These are phyloP conservation scores for Ichneumon xanthorius DNA, from an alignment of 2,888 invertebrate species.

Conservation along the genomic window DNA sequence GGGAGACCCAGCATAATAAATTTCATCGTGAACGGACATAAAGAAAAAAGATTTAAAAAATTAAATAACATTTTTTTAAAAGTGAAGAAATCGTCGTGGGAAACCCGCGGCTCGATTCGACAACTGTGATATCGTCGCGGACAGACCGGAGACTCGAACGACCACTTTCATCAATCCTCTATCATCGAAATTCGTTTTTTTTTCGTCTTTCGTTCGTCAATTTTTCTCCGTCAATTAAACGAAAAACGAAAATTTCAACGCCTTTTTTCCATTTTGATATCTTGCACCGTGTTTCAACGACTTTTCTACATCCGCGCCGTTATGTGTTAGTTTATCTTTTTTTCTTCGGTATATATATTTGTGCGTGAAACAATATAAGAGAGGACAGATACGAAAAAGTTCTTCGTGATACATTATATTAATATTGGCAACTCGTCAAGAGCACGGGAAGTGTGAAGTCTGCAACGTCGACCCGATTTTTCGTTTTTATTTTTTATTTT, in stretches of 20 bases:
- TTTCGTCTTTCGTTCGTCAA: not conserved
- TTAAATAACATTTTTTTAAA: not conserved
- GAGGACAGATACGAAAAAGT: not conserved
- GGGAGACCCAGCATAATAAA: not conserved
- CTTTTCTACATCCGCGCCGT: slow-evolving; percentile 39
- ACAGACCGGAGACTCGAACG: slow-evolving; percentile 29
- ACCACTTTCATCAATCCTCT: slow-evolving; percentile 37
- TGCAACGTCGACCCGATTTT: not conserved
- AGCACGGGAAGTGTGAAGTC: slow-evolving; percentile 26
- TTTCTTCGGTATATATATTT: slow-evolving; percentile 6
- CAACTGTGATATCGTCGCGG: slow-evolving; percentile 49
- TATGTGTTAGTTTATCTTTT: slow-evolving; percentile 44
- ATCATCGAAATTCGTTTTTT: not conserved
- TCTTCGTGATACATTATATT: not conserved
- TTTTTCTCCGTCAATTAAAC: not conserved
- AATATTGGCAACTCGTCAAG: not conserved
- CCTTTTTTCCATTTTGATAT: not conserved
- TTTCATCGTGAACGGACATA: not conserved
- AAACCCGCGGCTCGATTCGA: slow-evolving; percentile 22
- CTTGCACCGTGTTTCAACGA: slow-evolving; percentile 31
- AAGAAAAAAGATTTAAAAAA: slow-evolving; percentile 8
- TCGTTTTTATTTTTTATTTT: not conserved
- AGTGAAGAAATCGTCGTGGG: slow-evolving; percentile 24
- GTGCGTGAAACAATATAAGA: not conserved
- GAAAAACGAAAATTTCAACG: not conserved